These are phyloP conservation scores for Conomelus anceps DNA, from an alignment of 2,888 invertebrate species.

Conservation along the genomic window DNA sequence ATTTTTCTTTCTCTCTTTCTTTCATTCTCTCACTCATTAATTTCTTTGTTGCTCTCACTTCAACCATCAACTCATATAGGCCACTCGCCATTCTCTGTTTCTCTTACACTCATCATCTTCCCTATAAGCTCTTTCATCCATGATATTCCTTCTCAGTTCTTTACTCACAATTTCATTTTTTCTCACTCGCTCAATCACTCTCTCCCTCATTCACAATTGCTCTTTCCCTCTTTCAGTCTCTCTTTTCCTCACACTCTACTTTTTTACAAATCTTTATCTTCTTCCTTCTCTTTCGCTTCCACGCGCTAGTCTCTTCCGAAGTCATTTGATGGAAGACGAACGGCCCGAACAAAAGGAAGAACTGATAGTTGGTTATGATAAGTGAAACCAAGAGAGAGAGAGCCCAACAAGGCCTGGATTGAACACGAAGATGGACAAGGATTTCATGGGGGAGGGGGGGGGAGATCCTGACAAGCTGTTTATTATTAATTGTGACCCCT, in stretches of 20 bases:
- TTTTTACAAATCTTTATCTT: constrained; percentile 20
- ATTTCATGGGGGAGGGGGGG: not conserved
- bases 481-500: not conserved
- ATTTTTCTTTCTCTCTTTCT: not conserved
- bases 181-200: constrained; percentile 1
- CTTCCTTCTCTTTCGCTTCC: constrained; percentile 4
- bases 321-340: not conserved
- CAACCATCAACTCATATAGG: no score
- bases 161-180: no score
- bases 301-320: not conserved
- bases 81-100: no score
- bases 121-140: no score
- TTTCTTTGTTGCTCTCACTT: no score
- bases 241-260: constrained; percentile 22
- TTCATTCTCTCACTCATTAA: not conserved
- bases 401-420: not conserved
- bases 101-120: no score
- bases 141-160: no score
- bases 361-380: not conserved
- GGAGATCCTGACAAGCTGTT: not conserved
- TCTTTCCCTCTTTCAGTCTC: not conserved
- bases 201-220: not conserved
- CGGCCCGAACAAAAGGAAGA: not conserved
- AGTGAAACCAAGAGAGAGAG: not conserved
- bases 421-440: not conserved